Evolutionary conservation across 2,113 vertebrate species (phyloP), one percentile per base, ranked within the genome.

Genomic region (Cephalopholis sonnerati): DNA sequence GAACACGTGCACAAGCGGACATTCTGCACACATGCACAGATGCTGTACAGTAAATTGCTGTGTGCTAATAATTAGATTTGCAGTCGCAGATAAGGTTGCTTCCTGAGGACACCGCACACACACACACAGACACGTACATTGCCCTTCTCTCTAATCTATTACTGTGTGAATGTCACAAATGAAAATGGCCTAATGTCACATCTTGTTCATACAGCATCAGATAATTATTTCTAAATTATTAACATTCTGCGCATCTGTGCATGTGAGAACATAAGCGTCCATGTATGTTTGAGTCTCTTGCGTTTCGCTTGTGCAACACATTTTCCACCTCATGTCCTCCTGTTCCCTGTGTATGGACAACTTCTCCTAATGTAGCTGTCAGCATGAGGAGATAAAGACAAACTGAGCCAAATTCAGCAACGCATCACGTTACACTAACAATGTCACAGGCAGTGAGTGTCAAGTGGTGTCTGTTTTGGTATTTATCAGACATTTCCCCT

Each of bases 91-190:
- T 87, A 79, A 80, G 68, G 53, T 66, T 77, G 65, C 22, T 74
- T 86, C 20, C 62, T 58, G 65, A 72, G 55, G 20, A 84, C 67
- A 66, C 53, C 46, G 36, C 41, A 36, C 55, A 36, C 29, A 51
- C 55, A 54, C n/a, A 71, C 65, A 24, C 66, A 73, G 32, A 73
- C 29, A 84, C 74, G 74, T 66, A 83, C 69, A 71, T 25, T 73
- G 66, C 54, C 81, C 74, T 79, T 81, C 74, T 62, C 48, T 79
- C 65, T 79, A 67, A 79, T 66, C 62, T 83, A 63, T 84, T 79
- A 58, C 55, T 58, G 65, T 84, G 74, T 92, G 84, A 92, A 93
- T 93, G 91, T 83, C 83, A 88, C 50, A 27, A 83, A 63, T 74
- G 46, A 81, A 82, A 85, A 79, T 67, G 50, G 77, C 44, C 39